phyloP scores from a whole-genome alignment of 2,797 vertebrate genomes.

The Selene dorsalis region DNA sequence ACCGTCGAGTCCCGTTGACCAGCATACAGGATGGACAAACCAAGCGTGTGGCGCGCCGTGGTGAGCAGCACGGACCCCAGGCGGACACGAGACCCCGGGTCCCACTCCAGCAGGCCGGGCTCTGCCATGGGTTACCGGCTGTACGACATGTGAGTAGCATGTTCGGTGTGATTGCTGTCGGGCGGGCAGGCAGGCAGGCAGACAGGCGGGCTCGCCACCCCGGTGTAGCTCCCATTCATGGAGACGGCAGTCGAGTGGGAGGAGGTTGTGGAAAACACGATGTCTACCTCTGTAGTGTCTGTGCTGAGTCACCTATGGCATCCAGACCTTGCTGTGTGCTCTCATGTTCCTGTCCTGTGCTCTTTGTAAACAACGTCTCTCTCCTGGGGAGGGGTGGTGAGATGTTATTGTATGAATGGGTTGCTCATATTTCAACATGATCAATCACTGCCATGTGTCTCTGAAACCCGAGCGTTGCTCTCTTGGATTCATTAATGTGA shows the following conservation, averaged over 20 bases:
- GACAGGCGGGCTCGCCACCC: slow-evolving; percentile 5
- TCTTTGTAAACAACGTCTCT: slow-evolving; percentile 72
- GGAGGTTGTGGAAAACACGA: slow-evolving; percentile 50
- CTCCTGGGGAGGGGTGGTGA: slow-evolving; percentile 49
- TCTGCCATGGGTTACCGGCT: slow-evolving; percentile 94
- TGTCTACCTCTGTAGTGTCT: slow-evolving; percentile 45
- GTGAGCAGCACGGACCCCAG: slow-evolving; percentile 82
- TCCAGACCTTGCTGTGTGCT: slow-evolving; percentile 64
- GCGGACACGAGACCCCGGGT: slow-evolving; percentile 71
- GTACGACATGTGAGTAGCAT: slow-evolving; percentile 95
- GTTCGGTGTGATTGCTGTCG: slow-evolving; percentile 22
- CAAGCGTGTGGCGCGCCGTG: slow-evolving; percentile 83
- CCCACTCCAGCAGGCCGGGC: slow-evolving; percentile 74
- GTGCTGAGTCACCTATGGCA: slow-evolving; percentile 77
- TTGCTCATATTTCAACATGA: slow-evolving; percentile 12
- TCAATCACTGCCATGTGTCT: slow-evolving; percentile 34
- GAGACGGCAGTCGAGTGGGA: slow-evolving; percentile 46
- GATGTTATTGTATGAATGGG: slow-evolving; percentile 39
- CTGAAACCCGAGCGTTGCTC: slow-evolving; percentile 25
- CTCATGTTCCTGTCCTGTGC: slow-evolving; percentile 54
- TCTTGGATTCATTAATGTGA: slow-evolving; percentile 20
- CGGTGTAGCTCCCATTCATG: slow-evolving; percentile 60
- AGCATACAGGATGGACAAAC: slow-evolving; percentile 83
- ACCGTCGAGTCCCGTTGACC: slow-evolving; percentile 65
- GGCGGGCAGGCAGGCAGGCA: background rate